Evolutionary conservation across 2,888 invertebrate genomes (phyloP), one percentile per base, ranked within the genome.

Genomic region (Tiphia femorata): DNA sequence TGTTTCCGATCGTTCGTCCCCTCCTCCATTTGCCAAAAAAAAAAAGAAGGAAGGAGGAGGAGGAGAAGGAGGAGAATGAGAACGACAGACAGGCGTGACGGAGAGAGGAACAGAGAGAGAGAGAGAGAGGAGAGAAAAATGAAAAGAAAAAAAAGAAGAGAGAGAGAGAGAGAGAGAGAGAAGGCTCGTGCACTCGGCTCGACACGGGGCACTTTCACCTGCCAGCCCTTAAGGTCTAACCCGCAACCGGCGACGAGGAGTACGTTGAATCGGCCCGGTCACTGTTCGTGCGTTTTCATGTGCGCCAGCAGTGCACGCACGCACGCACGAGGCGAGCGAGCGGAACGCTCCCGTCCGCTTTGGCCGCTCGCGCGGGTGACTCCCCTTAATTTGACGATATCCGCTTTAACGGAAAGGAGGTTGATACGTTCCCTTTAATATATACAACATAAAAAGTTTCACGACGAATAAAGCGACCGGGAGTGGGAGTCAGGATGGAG

Each of bases 401-500:
- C 77, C 67, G 71, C 79, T 79, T 79, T 64, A 79, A 79, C 70
- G 69, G 72, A 73, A 73, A 71, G 65, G 65, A 70, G 71, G 65
- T 73, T 74, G 77, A 76, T 77, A 75, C 73, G 69, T 78, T 76
- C 79, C 75, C 79, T 79, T 79, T 79, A 79, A 79, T 79, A 78
- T 79, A 78, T 76, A 78, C 79, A 78, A 76, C 79, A 76, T 79
- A 79, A 79, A 79, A 79, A 79, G 79, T 79, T 79, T 79, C 77
- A 78, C 75, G 79, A 78, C 79, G 79, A 79, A 79, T 79, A 79
- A 77, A 77, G 75, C 73, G 76, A 70, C 59, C 59, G 64, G 66
- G 71, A 68, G 75, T 63, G 75, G 51, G 61, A 64, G 58, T 23
- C 55, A 50, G 56, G 43, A 64, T 37, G 60, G 49, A 62, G 33